Conservation (phyloP, 2,888 invertebrate species). For the Andrena trimmerana region DNA sequence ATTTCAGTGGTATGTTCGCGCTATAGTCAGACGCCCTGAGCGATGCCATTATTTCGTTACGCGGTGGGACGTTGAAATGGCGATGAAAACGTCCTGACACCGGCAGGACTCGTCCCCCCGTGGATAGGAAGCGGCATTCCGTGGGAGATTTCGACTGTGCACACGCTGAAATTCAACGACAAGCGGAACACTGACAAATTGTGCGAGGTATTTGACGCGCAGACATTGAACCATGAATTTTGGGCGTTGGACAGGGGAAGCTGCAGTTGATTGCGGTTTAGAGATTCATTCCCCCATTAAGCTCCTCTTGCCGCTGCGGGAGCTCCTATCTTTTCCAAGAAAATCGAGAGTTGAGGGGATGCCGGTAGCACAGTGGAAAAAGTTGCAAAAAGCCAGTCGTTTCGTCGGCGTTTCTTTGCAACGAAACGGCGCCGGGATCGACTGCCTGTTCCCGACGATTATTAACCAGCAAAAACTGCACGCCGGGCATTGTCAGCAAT, state of each 20-base stretch:
- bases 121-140: not conserved
- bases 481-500: slow-evolving; percentile 15
- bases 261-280: too few relatives aligned
- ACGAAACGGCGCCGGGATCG: slow-evolving; percentile 5
- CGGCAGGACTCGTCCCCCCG: slow-evolving; percentile 11
- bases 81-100: slow-evolving; percentile 22
- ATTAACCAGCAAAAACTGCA: slow-evolving; percentile 13
- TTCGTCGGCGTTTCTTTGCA: not conserved
- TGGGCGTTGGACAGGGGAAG: too few relatives aligned
- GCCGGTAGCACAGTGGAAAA: too few relatives aligned
- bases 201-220: not conserved
- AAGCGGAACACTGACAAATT: not conserved
- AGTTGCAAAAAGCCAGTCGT: not conserved
- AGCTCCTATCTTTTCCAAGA: too few relatives aligned
- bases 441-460: not conserved
- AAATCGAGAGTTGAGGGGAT: too few relatives aligned
- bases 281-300: too few relatives aligned
- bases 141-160: not conserved
- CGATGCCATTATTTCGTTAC: slow-evolving; percentile 17
- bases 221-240: too few relatives aligned
- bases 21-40: not conserved
- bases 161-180: not conserved
- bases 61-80: slow-evolving; percentile 7
- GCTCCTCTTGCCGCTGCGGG: too few relatives aligned
- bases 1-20: not conserved